Evolutionary conservation across 1,140 invertebrate species (phyloP).

Genomic region (Drosophila punjabiensis): DNA sequence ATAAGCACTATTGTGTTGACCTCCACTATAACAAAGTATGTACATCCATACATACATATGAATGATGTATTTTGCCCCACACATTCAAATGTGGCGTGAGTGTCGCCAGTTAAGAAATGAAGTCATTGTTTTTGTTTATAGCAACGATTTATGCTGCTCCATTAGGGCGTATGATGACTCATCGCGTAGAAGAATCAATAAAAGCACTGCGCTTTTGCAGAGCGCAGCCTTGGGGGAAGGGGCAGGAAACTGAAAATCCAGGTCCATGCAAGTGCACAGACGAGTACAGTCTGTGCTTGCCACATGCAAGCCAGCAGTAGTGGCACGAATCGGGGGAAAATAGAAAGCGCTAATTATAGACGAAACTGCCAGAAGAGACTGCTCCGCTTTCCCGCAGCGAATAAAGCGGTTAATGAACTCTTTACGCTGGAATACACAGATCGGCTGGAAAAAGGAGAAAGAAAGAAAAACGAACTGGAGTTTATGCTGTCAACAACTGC

Average conservation of each 20-base stretch:
- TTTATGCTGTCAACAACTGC: constrained; percentile 58
- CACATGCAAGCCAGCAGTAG: constrained; percentile 13
- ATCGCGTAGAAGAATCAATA: constrained; percentile 31
- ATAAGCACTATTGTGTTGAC: neutral
- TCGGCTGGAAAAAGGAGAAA: constrained; percentile 9
- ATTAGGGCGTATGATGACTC: constrained; percentile 56
- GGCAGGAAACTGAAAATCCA: constrained; percentile 15
- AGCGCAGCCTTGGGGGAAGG: neutral
- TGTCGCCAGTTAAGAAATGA: constrained; percentile 55
- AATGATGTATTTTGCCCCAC: neutral
- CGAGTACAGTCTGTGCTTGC: constrained; percentile 52
- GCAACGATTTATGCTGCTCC: constrained; percentile 37
- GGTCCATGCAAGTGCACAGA: constrained; percentile 32
- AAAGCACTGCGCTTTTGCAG: constrained; percentile 2
- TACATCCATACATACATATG: neutral
- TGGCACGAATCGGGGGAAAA: constrained; percentile 35
- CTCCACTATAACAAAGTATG: neutral
- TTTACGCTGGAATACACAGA: constrained; percentile 16
- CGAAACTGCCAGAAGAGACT: constrained; percentile 5
- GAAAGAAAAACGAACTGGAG: constrained; percentile 32
- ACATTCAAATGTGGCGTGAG: constrained; percentile 15
- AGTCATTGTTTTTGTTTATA: constrained; percentile 55
- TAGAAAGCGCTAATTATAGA: constrained; percentile 69
- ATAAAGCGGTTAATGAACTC: constrained; percentile 59
- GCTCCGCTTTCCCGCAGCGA: constrained; percentile 55